phyloP scores from a whole-genome alignment of 92 coral and sea anemone genomes.

The Micromussa lordhowensis region DNA sequence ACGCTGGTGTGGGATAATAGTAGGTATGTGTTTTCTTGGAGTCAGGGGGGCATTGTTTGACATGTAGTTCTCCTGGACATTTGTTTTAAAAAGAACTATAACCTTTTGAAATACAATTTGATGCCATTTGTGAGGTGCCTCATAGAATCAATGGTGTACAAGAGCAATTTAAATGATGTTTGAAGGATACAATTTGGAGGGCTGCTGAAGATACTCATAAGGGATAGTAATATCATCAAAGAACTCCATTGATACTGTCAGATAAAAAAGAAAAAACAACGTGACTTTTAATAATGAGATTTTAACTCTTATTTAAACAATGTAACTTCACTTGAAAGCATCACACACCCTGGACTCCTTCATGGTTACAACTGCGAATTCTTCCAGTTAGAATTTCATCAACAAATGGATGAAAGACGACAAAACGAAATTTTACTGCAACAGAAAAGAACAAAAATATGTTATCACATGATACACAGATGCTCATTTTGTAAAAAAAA shows the following conservation, averaged over 20 bases:
- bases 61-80: too few relatives aligned
- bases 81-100: too few relatives aligned
- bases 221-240: constrained; percentile 97
- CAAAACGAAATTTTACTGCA: constrained; percentile 91
- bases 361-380: constrained; percentile 91
- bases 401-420: constrained; percentile 96
- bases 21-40: too few relatives aligned
- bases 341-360: constrained; percentile 90
- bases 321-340: neutral
- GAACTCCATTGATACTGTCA: constrained; percentile 95
- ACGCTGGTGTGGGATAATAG: too few relatives aligned
- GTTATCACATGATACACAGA: neutral
- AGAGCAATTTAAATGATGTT: neutral
- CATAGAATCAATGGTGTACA: too few relatives aligned
- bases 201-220: constrained; percentile 91
- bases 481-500: too few relatives aligned
- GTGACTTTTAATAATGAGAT: too few relatives aligned
- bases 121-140: neutral
- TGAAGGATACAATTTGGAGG: constrained; percentile 98
- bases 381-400: constrained; percentile 95
- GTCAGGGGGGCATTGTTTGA: too few relatives aligned
- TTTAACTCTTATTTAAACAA: neutral
- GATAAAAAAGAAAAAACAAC: neutral
- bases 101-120: too few relatives aligned
- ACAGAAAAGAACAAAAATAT: neutral